Percentiles rank a stretch among this genome's conserved stretches.
phyloP scores from a whole-genome alignment of 2,113 vertebrate species.

The Rhinolophus sinicus region DNA sequence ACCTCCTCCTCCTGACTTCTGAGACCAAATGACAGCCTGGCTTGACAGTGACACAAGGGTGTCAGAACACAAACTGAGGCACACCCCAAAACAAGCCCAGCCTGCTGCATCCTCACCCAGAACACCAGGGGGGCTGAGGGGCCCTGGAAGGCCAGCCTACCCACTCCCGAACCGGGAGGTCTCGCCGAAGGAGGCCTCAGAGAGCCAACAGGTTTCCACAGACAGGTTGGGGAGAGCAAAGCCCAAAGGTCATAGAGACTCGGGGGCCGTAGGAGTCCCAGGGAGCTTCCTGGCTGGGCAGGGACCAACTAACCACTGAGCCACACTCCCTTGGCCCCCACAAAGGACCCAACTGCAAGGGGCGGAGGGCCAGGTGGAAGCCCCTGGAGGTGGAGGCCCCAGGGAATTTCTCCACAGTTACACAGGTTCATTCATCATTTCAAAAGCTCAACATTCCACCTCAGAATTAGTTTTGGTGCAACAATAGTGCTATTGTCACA shows the following conservation, averaged over 20 bases:
- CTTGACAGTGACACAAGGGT: accelerated
- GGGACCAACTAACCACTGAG: not conserved
- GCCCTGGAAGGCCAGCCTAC: not conserved
- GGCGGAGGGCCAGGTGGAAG: not conserved
- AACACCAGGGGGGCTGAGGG: accelerated
- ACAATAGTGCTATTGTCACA: accelerated
- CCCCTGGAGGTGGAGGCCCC: not conserved
- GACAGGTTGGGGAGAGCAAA: accelerated
- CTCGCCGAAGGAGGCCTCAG: not conserved
- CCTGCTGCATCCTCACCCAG: not conserved
- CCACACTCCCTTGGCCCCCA: not conserved
- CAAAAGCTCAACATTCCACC: accelerated
- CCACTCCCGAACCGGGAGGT: accelerated
- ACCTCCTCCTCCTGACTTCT: not conserved
- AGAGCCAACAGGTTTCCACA: not conserved
- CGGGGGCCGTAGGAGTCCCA: not conserved
- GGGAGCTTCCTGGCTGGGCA: not conserved
- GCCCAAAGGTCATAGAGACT: not conserved
- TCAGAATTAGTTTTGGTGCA: not conserved
- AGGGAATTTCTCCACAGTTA: not conserved
- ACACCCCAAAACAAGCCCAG: not conserved
- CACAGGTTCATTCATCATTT: not conserved
- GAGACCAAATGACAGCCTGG: not conserved
- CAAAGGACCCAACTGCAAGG: not conserved
- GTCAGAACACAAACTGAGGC: too few relatives aligned